Evolutionary conservation across 2,888 invertebrate genomes (phyloP), one percentile per base, ranked within the genome.

Genomic region (Megamerina dolium): DNA sequence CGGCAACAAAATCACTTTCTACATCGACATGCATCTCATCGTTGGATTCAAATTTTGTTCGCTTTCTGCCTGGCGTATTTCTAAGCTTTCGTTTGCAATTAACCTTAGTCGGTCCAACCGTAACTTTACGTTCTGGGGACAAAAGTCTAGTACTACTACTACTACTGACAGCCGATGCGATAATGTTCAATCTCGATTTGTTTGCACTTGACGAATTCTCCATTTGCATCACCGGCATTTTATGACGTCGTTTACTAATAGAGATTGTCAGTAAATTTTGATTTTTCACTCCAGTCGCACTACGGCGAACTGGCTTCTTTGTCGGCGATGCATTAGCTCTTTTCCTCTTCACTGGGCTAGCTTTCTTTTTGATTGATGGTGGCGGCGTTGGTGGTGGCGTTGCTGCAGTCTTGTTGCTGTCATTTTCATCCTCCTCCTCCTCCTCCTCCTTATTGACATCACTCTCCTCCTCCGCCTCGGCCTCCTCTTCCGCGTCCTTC

Each of bases 231-330:
- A 33, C 33, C 14, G 27, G 27, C 30, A 43, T 41, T 45, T 37
- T 34, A 17, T 41, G n/a, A n/a, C 26, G 35, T 26, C 48, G 46
- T 36, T 51, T 53, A 37, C n/a, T 31, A 31, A 14, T 44, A 30
- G 37, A 43, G 45, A 52, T 46, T 12, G 45, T 46, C 40, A 56
- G 41, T 10, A 56, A 41, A 30, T 50, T 54, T 47, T 56, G 56
- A 52, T 56, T 54, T 45, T 49, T 53, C 10, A 42, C 23, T 20
- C 37, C 39, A 12, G 29, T 30, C 12, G 16, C 10, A 6, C n/a
- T 17, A 31, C n/a, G 8, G 14, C 30, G 12, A 3, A 6, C 21
- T 3, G 5, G 5, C 41, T 27, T 34, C 10, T 34, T 36, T 12
- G 21, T 9, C 16, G 27, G 19, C 6, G 33, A 27, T 21, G 8